Evolutionary conservation across 1,140 invertebrate species (phyloP), one percentile per base, ranked within the genome.

Genomic region (Yoshiicerus persimilis): DNA sequence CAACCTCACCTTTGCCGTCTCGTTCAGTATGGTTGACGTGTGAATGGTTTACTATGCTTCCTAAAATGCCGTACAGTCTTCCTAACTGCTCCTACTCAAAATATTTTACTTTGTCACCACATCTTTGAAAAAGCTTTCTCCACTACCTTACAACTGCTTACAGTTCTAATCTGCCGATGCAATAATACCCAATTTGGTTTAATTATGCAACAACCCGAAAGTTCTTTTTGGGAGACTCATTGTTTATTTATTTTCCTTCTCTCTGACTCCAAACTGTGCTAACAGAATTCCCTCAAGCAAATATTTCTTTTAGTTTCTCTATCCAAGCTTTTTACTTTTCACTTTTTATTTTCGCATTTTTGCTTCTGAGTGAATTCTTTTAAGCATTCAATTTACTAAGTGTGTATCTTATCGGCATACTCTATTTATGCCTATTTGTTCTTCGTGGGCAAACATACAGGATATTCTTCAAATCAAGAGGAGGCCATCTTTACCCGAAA

Each of bases 401-500:
- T 23, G 25, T 32, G 20, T 84, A 84, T 47, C 56, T 84, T 30
- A 84, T 56, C 39, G 83, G 38, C 83, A 20, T 84, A 80, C 34
- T 80, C 32, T 80, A 13, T 38, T 34, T 77, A 77, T 84, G 83
- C 83, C 9, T 56, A 2, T 62, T 84, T 41, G 8, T 39, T 84
- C 83, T 36, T 75, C 62, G 25, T 86, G 27, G 27, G 30, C 38
- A 20, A 83, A 10, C 39, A 80, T 87, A 38, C 75, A 87, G 86
- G 83, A 88, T 30, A 86, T 85, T 36, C 27, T 77, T 30, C 83
- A 86, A 85, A 84, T 87, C 36, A 89, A 87, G 86, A 94, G 94
- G 93, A 94, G 94, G 89, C 93, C 94, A 93, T 94, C 94, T 92
- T 93, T 95, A 88, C 92, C 93, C 90, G 94, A 95, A 93, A 92